Evolutionary conservation across 2,113 vertebrate genomes (phyloP).

Genomic region (Rhinopomastus cyanomelas): DNA sequence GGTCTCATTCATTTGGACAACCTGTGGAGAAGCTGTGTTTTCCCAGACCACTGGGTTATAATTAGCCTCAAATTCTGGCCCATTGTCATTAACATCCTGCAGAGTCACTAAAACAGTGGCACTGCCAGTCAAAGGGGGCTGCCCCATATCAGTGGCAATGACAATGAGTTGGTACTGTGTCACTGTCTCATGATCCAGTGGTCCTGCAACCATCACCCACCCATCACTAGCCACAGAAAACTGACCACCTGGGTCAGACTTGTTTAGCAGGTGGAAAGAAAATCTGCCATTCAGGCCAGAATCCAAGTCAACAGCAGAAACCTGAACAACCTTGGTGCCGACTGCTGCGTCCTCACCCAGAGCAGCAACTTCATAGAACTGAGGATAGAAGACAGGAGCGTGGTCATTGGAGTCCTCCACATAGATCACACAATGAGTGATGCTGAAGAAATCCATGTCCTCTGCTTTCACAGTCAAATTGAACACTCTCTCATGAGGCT

Average conservation of each 20-base stretch:
- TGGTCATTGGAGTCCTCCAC: slow-evolving; percentile 89
- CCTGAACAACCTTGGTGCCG: slow-evolving; percentile 84
- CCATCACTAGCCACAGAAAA: slow-evolving; percentile 83
- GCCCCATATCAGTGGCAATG: slow-evolving; percentile 81
- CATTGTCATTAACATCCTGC: slow-evolving; percentile 87
- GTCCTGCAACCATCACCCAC: slow-evolving; percentile 78
- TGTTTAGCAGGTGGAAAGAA: slow-evolving; percentile 78
- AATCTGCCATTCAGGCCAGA: slow-evolving; percentile 85
- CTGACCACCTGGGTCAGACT: slow-evolving; percentile 80
- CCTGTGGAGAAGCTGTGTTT: slow-evolving; percentile 80
- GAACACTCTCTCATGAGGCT: slow-evolving; percentile 84
- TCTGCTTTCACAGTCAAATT: slow-evolving; percentile 88
- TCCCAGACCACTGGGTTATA: slow-evolving; percentile 88
- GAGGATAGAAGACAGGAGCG: slow-evolving; percentile 83
- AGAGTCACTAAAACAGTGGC: slow-evolving; percentile 80
- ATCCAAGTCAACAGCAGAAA: slow-evolving; percentile 85
- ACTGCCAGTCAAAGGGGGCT: slow-evolving; percentile 79
- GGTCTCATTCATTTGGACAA: slow-evolving; percentile 80
- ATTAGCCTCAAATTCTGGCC: slow-evolving; percentile 83
- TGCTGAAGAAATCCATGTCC: slow-evolving; percentile 83
- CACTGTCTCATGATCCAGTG: slow-evolving; percentile 82
- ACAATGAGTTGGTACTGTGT: slow-evolving; percentile 82
- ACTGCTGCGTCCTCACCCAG: slow-evolving; percentile 80
- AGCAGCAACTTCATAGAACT: slow-evolving; percentile 80
- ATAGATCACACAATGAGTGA: slow-evolving; percentile 81